Evolutionary conservation across 2,888 invertebrate species (phyloP), one percentile per base, ranked within the genome.

Genomic region (Spilarctia lutea): DNA sequence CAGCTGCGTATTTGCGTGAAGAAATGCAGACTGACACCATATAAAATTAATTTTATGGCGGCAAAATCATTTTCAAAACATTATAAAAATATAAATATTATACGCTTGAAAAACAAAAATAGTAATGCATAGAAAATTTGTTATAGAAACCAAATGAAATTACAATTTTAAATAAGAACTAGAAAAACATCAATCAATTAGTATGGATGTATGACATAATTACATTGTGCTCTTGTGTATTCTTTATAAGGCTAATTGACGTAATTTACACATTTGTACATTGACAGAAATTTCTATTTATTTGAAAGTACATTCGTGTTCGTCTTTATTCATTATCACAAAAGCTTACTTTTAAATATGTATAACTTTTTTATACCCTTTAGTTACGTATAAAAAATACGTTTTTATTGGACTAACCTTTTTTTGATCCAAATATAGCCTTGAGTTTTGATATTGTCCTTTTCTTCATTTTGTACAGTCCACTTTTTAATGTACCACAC

Each of bases 401-500:
- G 66, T 67, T 8, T 39, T 24, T 56, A n/a, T 10, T 2, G 10
- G 35, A 71, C 71, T 86, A 89, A 95, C 96, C 93, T 93, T 95
- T 96, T 81, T 93, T 96, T 11, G 94, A 93, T 74, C 95, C 90
- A 83, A 96, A 95, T 83, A 96, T 88, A 45, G 96, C 94, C 87
- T 95, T 96, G 45, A 96, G 90, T 85, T 94, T 96, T 42, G 94
- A 94, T 88, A 95, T 89, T 39, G 96, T 95, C 85, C 94, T 92
- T 85, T 95, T 96, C 93, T 96, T 96, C 96, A 95, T 95, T 81
- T 79, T 74, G 78, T 42, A 20, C 48, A 35, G 27, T 71, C 8
- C 33, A 70, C 80, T 83, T 79, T 67, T 83, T 79, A 85, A 78
- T 80, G 81, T 83, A 83, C 81, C 82, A 83, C 86, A 90, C 86